Percentiles rank a stretch among this genome's conserved stretches.
These are phyloP conservation scores for Erebia aethiops DNA, from an alignment of 2,888 invertebrate species.

Conservation along the genomic window DNA sequence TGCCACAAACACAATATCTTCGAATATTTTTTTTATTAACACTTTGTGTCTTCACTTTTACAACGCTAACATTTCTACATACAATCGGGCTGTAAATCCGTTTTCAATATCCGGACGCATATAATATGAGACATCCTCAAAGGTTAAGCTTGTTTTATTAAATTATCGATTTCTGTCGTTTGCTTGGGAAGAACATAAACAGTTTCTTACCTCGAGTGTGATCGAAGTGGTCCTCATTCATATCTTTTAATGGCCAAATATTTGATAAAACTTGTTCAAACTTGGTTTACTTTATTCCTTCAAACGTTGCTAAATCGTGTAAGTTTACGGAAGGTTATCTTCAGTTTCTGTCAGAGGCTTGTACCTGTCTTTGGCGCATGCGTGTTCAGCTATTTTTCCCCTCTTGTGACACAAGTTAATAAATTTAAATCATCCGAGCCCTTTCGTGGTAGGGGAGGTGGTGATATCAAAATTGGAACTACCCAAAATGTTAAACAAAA, in stretches of 20 bases:
- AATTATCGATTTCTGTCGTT: constrained; percentile 68
- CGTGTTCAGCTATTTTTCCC: constrained; percentile 37
- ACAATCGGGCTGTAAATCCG: neutral
- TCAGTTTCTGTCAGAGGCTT: constrained; percentile 41
- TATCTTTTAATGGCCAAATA: constrained; percentile 83
- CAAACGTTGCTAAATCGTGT: constrained; percentile 41
- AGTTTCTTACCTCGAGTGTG: constrained; percentile 89
- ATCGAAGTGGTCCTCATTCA: constrained; percentile 96
- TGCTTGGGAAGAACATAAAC: constrained; percentile 46
- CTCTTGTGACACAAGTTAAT: constrained; percentile 32
- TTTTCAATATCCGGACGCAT: constrained; percentile 10
- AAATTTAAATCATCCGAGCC: constrained; percentile 35
- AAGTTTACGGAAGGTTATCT: constrained; percentile 46
- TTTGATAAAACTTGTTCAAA: constrained; percentile 62
- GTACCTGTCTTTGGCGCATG: constrained; percentile 39
- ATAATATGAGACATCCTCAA: constrained; percentile 26
- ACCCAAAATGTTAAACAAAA: neutral
- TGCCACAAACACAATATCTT: no score
- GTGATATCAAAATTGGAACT: constrained; percentile 13
- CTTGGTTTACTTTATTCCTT: constrained; percentile 49
- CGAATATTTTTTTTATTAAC: no score
- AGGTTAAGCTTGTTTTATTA: constrained; percentile 77
- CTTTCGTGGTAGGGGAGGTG: neutral
- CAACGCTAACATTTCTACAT: neutral
- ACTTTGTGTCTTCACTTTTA: neutral